Evolutionary conservation across 2,113 vertebrate genomes (phyloP).

Genomic region (Scatophagus argus): DNA sequence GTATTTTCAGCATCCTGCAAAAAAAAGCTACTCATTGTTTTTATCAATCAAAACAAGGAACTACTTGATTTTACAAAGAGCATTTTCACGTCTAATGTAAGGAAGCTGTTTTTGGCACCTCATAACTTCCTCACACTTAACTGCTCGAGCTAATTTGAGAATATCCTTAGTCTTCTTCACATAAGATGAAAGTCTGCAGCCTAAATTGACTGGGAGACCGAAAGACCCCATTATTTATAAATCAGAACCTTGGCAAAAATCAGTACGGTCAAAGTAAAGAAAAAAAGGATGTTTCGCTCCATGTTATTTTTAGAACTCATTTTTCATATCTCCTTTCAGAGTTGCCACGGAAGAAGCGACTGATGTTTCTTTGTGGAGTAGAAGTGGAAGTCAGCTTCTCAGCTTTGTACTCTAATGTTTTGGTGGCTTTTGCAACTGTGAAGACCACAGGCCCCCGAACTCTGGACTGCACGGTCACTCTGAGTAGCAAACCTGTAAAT

Average conservation of each 20-base stretch:
- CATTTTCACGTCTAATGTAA: slow-evolving; percentile 20
- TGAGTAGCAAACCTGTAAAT: slow-evolving; percentile 84
- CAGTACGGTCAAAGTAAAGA: background rate
- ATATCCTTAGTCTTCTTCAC: background rate
- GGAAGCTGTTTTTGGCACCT: background rate
- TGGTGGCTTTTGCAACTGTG: slow-evolving; percentile 84
- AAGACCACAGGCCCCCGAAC: slow-evolving; percentile 55
- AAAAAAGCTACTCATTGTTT: background rate
- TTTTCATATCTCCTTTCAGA: slow-evolving; percentile 74
- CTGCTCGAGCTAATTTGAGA: background rate
- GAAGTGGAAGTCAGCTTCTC: slow-evolving; percentile 85
- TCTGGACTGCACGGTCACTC: slow-evolving; percentile 77
- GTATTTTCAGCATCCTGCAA: slow-evolving; percentile 25
- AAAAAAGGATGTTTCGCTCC: accelerated
- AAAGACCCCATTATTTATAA: slow-evolving; percentile 21
- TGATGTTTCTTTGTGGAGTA: slow-evolving; percentile 82
- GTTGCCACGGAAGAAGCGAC: slow-evolving; percentile 58
- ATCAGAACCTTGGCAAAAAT: background rate
- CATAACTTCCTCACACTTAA: slow-evolving; percentile 28
- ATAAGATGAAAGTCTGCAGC: background rate
- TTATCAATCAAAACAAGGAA: slow-evolving; percentile 37
- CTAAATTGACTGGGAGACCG: background rate
- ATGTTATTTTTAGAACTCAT: background rate
- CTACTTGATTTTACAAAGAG: background rate
- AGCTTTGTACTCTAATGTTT: slow-evolving; percentile 87